A percentile compares a stretch with the other conserved stretches of the same genome.
These are phyloP conservation scores for Tamias sibiricus DNA, from an alignment of 2,113 vertebrate genomes.

Conservation along the genomic window DNA sequence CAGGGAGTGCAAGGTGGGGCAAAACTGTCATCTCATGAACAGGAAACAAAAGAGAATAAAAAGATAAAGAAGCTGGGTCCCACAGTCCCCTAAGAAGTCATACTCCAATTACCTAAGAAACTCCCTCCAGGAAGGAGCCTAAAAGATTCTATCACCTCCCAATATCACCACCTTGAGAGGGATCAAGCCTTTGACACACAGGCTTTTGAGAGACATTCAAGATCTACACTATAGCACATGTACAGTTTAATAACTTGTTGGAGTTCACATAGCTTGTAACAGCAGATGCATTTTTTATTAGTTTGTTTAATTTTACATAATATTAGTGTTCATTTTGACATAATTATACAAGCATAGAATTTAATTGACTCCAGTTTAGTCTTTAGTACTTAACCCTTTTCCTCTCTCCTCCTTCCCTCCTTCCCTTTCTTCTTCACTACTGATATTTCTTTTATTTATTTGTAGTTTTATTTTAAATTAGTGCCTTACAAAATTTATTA, in stretches of 20 bases:
- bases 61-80: neutral
- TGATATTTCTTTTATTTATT: too few species aligned
- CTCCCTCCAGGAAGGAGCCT: neutral
- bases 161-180: neutral
- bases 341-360: too few species aligned
- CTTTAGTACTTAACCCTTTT: too few species aligned
- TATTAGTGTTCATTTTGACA: too few species aligned
- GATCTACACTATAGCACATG: neutral
- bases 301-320: too few species aligned
- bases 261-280: neutral
- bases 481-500: too few species aligned
- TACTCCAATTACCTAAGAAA: neutral
- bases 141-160: neutral
- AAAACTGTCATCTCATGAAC: neutral
- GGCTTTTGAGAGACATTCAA: neutral
- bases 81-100: neutral
- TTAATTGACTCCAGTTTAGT: too few species aligned
- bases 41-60: neutral
- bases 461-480: too few species aligned
- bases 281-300: too few species aligned
- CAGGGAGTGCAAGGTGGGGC: neutral
- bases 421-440: too few species aligned
- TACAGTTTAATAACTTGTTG: neutral
- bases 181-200: neutral
- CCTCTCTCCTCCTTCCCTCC: too few species aligned